Evolutionary conservation across 2,888 invertebrate species (phyloP), one percentile per base, ranked within the genome.

Genomic region (Tenodera sinensis): DNA sequence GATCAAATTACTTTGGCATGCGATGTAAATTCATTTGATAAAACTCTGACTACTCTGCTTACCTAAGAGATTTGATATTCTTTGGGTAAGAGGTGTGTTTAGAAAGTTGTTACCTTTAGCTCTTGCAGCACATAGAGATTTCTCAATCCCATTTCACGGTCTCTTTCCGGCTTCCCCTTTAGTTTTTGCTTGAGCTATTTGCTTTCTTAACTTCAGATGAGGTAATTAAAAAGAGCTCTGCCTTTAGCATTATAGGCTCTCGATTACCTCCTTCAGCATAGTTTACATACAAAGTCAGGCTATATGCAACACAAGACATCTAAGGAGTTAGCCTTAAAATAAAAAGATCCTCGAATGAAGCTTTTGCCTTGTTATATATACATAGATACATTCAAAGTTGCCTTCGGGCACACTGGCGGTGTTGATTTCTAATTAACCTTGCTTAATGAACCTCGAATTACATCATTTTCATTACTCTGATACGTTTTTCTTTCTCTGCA

Each of bases 351-450:
- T 88, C 83, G 89, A 88, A 81, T 30, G 88, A 90, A 89, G 54
- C 54, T 71, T 71, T 71, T 90, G 89, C 87, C 90, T 90, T 90
- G 90, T 89, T 90, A 89, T 90, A 89, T 89, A 91, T 90, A 88
- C 87, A 87, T 90, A 71, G 54, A 71, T 71, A 71, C 54, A 71
- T 71, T 25, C 54, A 71, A 71, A 71, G 54, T 71, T 71, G 54
- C 89, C 90, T 90, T 84, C 83, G 85, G 90, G 91, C 88, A 89
- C 89, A 84, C 89, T 91, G 91, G 86, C 91, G 91, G 92, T 92
- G 92, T 92, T 92, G 92, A 93, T 92, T 92, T 92, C 92, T 92
- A 93, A 93, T 93, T 93, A 92, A 92, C 92, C 91, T 91, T 91
- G 91, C 91, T 92, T 92, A 92, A 92, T 92, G 92, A 92, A 92